phyloP scores from a whole-genome alignment of 2,888 invertebrate genomes.

The Coecobrya sp. region DNA sequence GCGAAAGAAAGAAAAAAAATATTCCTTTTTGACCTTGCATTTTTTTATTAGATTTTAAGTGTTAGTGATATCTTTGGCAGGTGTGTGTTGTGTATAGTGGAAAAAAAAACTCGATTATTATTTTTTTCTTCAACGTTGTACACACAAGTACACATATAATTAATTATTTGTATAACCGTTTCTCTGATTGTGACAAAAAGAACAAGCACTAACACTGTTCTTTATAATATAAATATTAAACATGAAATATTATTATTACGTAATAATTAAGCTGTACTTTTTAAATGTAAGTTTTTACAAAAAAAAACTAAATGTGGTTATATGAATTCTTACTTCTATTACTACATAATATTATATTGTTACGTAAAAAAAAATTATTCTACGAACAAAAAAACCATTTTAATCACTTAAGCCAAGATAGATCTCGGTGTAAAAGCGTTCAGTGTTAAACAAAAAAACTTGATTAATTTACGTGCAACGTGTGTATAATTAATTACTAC shows the following conservation, averaged over 20 bases:
- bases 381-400: constrained; percentile 70
- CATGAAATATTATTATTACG: not conserved
- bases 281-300: constrained; percentile 73
- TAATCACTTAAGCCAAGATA: constrained; percentile 77
- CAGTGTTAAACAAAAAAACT: constrained; percentile 59
- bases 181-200: constrained; percentile 77
- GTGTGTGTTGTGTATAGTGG: constrained; percentile 62
- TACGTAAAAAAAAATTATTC: constrained; percentile 14
- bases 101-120: constrained; percentile 72
- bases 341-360: constrained; percentile 3
- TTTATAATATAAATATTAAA: constrained; percentile 42
- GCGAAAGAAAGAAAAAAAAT: too few relatives aligned
- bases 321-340: constrained; percentile 29
- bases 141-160: constrained; percentile 24
- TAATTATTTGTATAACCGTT: constrained; percentile 64
- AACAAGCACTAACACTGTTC: constrained; percentile 73
- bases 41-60: constrained; percentile 75
- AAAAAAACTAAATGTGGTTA: constrained; percentile 57
- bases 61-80: constrained; percentile 77
- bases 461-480: constrained; percentile 33
- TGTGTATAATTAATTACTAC: too few relatives aligned
- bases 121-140: constrained; percentile 66
- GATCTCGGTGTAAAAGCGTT: constrained; percentile 79
- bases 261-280: constrained; percentile 20
- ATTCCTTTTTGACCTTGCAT: constrained; percentile 80